A percentile compares a stretch with the other conserved stretches of the same genome.
These are phyloP conservation scores for Drosophila miranda DNA, from an alignment of 1,140 invertebrate genomes.

Conservation along the genomic window DNA sequence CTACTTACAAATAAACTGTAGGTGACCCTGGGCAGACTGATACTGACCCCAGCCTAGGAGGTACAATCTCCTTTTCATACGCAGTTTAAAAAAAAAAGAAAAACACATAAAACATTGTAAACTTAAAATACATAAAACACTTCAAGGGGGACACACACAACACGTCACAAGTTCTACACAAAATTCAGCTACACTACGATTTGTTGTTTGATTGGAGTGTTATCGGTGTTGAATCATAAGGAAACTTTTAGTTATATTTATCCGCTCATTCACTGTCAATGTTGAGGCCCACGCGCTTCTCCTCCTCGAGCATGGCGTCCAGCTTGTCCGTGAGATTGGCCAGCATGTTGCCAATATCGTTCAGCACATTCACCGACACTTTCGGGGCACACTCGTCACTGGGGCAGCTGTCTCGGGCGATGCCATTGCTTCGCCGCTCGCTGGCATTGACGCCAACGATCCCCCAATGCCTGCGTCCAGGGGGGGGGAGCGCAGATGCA, in stretches of 20 bases:
- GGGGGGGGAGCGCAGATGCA: constrained; percentile 75
- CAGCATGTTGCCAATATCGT: constrained; percentile 98
- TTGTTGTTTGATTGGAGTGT: constrained; percentile 63
- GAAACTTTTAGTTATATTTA: constrained; percentile 4
- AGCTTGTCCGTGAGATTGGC: constrained; percentile 96
- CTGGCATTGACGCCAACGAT: constrained; percentile 19
- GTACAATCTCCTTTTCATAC: too few relatives aligned
- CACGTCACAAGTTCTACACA: constrained; percentile 40
- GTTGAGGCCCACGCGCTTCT: constrained; percentile 90
- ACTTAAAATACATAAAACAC: constrained; percentile 50
- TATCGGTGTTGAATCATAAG: constrained; percentile 24
- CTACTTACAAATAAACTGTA: too few relatives aligned
- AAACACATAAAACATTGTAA: constrained; percentile 19
- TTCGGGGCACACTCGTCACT: constrained; percentile 50
- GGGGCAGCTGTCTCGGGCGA: constrained; percentile 10
- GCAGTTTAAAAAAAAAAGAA: not conserved
- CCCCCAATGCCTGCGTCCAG: constrained; percentile 45
- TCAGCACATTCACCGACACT: constrained; percentile 94
- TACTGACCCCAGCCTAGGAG: too few relatives aligned
- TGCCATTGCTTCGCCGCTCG: constrained; percentile 6
- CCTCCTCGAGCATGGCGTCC: constrained; percentile 96
- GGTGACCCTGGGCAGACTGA: too few relatives aligned
- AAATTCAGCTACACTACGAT: constrained; percentile 76
- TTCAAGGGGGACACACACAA: constrained; percentile 20
- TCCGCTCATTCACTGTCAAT: constrained; percentile 82